phyloP scores from a whole-genome alignment of 1,140 invertebrate species.

The Chionoecetes opilio region DNA sequence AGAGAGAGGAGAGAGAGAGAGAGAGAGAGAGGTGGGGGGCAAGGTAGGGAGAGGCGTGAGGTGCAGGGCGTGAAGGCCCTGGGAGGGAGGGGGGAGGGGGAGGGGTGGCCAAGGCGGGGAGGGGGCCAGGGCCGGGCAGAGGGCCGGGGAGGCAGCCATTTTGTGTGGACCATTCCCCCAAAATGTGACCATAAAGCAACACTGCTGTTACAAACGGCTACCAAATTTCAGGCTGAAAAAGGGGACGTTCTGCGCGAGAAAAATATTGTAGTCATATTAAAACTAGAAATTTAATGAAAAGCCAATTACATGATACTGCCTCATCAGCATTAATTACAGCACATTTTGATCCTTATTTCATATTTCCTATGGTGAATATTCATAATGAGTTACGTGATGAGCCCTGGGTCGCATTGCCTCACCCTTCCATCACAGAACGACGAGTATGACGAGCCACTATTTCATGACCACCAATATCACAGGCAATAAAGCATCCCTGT shows the following conservation, averaged over 20 bases:
- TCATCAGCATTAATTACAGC: too few relatives aligned
- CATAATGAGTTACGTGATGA: too few relatives aligned
- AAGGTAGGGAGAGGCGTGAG: not conserved
- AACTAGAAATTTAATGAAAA: not conserved
- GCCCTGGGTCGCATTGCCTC: too few relatives aligned
- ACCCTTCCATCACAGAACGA: too few relatives aligned
- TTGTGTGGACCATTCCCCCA: slow-evolving; percentile 17
- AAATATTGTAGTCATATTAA: not conserved
- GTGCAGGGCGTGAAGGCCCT: not conserved
- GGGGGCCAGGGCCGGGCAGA: not conserved
- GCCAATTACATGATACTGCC: not conserved
- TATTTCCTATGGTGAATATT: too few relatives aligned
- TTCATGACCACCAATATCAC: too few relatives aligned
- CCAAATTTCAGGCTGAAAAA: not conserved
- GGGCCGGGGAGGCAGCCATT: not conserved
- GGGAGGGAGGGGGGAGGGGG: not conserved
- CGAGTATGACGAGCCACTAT: too few relatives aligned
- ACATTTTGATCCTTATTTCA: too few relatives aligned
- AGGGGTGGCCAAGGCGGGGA: not conserved
- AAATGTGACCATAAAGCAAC: slow-evolving; percentile 30
- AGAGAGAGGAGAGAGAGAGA: not conserved
- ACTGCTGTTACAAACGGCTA: not conserved
- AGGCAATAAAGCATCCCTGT: too few relatives aligned
- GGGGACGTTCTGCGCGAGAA: not conserved
- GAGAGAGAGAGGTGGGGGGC: not conserved